Percentiles rank a stretch among this genome's conserved stretches.
phyloP scores from a whole-genome alignment of 2,888 invertebrate species.

The Agrotis exclamationis region DNA sequence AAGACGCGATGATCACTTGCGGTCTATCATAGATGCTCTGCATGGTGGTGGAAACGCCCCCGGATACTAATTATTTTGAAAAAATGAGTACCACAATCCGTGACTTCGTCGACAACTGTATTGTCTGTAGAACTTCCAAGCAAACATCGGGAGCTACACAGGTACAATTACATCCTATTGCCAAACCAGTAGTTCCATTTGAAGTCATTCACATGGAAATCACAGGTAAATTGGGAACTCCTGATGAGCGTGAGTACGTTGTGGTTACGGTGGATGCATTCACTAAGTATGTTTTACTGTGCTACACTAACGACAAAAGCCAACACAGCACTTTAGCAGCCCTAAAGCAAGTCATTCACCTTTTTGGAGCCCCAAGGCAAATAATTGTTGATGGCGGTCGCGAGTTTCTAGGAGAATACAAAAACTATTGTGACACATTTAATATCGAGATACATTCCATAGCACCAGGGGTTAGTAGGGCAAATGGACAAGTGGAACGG shows the following conservation, averaged over 20 bases:
- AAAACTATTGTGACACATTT: conserved; percentile 32
- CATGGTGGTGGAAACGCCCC: neutral
- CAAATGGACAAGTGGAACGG: conserved; percentile 54
- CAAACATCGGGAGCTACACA: conserved; percentile 47
- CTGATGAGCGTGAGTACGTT: conserved; percentile 40
- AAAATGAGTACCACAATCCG: conserved; percentile 29
- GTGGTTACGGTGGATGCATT: conserved; percentile 53
- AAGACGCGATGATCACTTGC: neutral
- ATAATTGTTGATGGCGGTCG: conserved; percentile 49
- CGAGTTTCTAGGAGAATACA: conserved; percentile 53
- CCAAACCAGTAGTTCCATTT: conserved; percentile 53
- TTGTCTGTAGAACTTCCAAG: conserved; percentile 58
- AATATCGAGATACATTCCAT: conserved; percentile 51
- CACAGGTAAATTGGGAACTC: conserved; percentile 55
- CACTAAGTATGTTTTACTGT: conserved; percentile 48
- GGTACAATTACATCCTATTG: conserved; percentile 33
- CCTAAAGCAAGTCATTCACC: conserved; percentile 44
- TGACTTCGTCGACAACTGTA: conserved; percentile 38
- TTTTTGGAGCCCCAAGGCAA: conserved; percentile 49
- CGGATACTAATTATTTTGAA: conserved; percentile 25
- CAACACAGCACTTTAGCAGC: conserved; percentile 27
- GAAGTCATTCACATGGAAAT: conserved; percentile 58
- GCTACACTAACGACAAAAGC: conserved; percentile 32
- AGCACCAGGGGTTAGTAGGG: conserved; percentile 50
- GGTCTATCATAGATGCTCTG: neutral